phyloP scores from a whole-genome alignment of 2,797 vertebrate species.

The Yasuhikotakia modesta region DNA sequence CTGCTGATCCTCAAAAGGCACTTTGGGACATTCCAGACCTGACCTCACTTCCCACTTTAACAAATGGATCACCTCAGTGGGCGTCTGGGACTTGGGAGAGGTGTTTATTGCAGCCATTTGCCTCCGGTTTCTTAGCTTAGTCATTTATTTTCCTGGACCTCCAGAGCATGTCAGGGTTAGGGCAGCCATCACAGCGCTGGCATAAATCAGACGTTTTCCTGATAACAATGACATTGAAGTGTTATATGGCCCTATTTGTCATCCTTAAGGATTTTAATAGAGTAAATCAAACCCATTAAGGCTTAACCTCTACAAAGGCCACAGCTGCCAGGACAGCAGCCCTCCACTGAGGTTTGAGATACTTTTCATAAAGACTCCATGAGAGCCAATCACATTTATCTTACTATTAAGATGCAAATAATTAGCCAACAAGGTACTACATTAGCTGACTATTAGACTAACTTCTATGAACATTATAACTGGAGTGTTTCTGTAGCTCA shows the following conservation, averaged over 20 bases:
- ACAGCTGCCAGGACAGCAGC: not conserved
- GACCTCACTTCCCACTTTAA: constrained; percentile 48
- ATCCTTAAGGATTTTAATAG: constrained; percentile 48
- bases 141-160: constrained; percentile 55
- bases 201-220: constrained; percentile 52
- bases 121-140: constrained; percentile 49
- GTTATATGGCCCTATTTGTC: constrained; percentile 51
- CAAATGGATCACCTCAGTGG: constrained; percentile 25
- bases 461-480: no score
- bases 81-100: constrained; percentile 18
- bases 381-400: not conserved
- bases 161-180: constrained; percentile 52
- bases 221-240: constrained; percentile 57
- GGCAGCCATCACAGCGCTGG: constrained; percentile 27
- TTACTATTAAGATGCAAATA: no score
- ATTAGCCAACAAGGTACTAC: not conserved
- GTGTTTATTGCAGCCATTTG: constrained; percentile 46
- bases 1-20: constrained; percentile 24
- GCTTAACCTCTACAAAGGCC: constrained; percentile 26
- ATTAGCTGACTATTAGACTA: not conserved
- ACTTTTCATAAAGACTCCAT: not conserved
- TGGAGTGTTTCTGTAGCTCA: no score
- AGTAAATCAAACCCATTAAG: constrained; percentile 58
- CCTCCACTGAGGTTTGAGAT: not conserved
- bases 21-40: constrained; percentile 29